These are phyloP conservation scores for Selene dorsalis DNA, from an alignment of 2,797 vertebrate genomes.

Conservation along the genomic window DNA sequence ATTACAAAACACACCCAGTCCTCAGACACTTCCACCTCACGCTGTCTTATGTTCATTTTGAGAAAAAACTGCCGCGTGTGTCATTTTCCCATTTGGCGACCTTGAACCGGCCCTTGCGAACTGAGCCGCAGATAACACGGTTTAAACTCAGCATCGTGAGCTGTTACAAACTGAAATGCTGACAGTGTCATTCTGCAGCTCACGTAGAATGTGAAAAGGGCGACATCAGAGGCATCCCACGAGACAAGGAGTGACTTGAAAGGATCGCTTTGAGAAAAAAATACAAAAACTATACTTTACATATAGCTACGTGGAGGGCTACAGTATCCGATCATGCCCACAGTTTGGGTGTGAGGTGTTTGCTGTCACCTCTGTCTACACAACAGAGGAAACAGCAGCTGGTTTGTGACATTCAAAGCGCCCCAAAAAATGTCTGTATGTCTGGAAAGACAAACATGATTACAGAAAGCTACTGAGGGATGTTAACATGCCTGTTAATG, in stretches of 20 bases:
- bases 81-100: slow-evolving; percentile 52
- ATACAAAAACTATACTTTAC: background rate
- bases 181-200: slow-evolving; percentile 59
- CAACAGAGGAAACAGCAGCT: slow-evolving; percentile 10
- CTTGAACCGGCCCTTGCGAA: slow-evolving; percentile 57
- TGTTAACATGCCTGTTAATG: background rate
- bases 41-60: slow-evolving; percentile 20
- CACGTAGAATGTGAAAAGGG: slow-evolving; percentile 58
- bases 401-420: slow-evolving; percentile 1
- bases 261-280: slow-evolving; percentile 11
- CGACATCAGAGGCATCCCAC: slow-evolving; percentile 52
- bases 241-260: slow-evolving; percentile 47
- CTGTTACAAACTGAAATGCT: slow-evolving; percentile 57
- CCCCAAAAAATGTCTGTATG: background rate
- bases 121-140: slow-evolving; percentile 53
- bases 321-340: slow-evolving; percentile 1
- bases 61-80: slow-evolving; percentile 28
- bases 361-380: background rate
- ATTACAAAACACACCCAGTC: slow-evolving; percentile 49
- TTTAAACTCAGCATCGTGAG: slow-evolving; percentile 62
- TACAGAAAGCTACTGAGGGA: background rate
- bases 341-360: background rate
- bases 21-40: slow-evolving; percentile 14
- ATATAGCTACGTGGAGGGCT: background rate
- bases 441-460: background rate